Base-by-base conservation (phyloP, 2,888 invertebrate genomes). In the Cordilura impudica region DNA sequence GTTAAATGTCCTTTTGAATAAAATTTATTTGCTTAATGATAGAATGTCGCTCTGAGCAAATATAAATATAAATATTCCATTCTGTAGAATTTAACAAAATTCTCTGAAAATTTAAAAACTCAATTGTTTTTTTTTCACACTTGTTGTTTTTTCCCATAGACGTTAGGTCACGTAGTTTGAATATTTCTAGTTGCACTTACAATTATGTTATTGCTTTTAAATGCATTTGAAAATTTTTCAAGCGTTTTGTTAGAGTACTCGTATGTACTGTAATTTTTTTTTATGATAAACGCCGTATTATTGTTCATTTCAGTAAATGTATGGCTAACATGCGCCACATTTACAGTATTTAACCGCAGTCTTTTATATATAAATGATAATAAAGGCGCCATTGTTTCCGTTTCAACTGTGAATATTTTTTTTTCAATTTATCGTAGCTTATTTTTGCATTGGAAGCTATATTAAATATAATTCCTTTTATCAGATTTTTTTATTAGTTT, bases 341-440 rank as follows among this genome's bases (percentile, higher is more conserved):
- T 63, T 26, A 43, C n/a, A 23, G 31, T 8, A 4, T 61, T 29
- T 47, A 71, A 79, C 75, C 75, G 29, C 67, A 79, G 31, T 74
- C 58, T 14, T 54, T 47, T 12, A 18, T 61, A 66, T 67, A 63
- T 12, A 35, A 21, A 39, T 60, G 69, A 75, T 75, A 75, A 61
- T 63, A 51, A 26, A 61, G 79, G 79, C 79, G 79, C 79, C 79
- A 75, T 51, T 26, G 47, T 79, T 79, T 79, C 79, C 79, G 71
- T 67, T 79, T 71, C 26, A 63, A 56, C 49, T 56, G 19, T 35
- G 43, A 43, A 19, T 39, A 65, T 53, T 2, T 39, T 21, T 29
- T 72, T 26, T 7, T 21, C 2, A 47, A 16, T 45, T 47, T 39
- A 12, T 43, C 39, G 19, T 29, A 29, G 4, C 14, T 58, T 26